These are phyloP conservation scores for Clarias gariepinus DNA, from an alignment of 2,113 vertebrate genomes.

Conservation along the genomic window DNA sequence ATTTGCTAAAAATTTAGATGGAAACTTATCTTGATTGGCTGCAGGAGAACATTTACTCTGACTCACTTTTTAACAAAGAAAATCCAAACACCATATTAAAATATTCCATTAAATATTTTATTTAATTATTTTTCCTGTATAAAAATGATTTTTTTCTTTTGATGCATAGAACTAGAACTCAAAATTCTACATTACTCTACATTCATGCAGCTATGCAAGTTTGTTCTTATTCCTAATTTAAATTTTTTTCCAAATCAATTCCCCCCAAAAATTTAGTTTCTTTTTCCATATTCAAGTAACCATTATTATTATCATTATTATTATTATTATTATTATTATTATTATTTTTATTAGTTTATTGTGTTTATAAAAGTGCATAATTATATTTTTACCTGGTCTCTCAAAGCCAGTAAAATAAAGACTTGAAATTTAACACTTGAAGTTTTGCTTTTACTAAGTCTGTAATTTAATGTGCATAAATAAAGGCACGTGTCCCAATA, in stretches of 20 bases:
- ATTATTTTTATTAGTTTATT: too few relatives aligned
- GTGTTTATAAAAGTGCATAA: too few relatives aligned
- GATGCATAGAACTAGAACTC: not conserved
- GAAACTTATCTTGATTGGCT: not conserved
- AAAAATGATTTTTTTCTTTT: too few relatives aligned
- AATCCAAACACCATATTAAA: not conserved
- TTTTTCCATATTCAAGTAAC: too few relatives aligned
- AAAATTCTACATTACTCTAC: not conserved
- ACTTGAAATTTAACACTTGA: not conserved
- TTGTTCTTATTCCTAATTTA: not conserved
- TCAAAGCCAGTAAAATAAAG: not conserved
- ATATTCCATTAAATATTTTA: too few relatives aligned
- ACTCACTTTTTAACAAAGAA: not conserved
- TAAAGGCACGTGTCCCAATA: not conserved
- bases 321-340: too few relatives aligned
- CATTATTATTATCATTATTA: too few relatives aligned
- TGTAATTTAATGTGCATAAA: not conserved
- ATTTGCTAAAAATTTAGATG: conserved; percentile 11
- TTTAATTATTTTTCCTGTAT: too few relatives aligned
- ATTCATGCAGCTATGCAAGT: not conserved
- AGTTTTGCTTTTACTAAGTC: not conserved
- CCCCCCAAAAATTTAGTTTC: too few relatives aligned
- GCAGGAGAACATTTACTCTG: not conserved
- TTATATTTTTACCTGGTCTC: not conserved
- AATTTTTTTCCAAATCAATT: not conserved